These are phyloP conservation scores for Rhagium mordax DNA, from an alignment of 2,888 invertebrate genomes.

Conservation along the genomic window DNA sequence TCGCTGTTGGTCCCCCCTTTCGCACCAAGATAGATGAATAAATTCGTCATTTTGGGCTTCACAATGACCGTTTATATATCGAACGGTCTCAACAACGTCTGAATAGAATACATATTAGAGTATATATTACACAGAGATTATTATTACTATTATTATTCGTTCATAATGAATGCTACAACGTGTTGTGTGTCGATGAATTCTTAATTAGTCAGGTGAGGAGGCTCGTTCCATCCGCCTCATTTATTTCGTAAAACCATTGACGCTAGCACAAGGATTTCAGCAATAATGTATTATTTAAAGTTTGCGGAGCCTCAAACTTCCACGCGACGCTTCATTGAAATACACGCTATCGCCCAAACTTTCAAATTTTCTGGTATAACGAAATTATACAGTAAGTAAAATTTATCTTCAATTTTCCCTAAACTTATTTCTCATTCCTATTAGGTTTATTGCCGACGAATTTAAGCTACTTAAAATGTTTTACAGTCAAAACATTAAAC, in stretches of 20 bases:
- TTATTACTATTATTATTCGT: too few species aligned
- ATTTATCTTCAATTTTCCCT: slow-evolving; percentile 38
- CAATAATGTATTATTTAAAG: slow-evolving; percentile 50
- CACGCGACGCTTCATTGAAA: slow-evolving; percentile 43
- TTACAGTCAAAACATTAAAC: slow-evolving; percentile 21
- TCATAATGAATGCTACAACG: too few species aligned
- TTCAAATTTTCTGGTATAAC: slow-evolving; percentile 34
- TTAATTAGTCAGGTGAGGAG: neutral
- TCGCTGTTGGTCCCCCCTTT: too few species aligned
- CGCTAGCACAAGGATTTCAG: neutral
- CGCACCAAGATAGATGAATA: too few species aligned
- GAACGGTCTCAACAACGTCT: too few species aligned
- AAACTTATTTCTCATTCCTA: slow-evolving; percentile 23
- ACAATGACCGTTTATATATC: too few species aligned
- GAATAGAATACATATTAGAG: too few species aligned
- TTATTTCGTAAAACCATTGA: slow-evolving; percentile 10
- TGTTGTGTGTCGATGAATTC: too few species aligned
- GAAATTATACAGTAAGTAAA: slow-evolving; percentile 41
- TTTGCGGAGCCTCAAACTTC: slow-evolving; percentile 56
- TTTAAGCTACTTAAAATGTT: slow-evolving; percentile 33
- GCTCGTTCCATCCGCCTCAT: neutral
- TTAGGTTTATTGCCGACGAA: slow-evolving; percentile 28
- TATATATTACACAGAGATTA: too few species aligned
- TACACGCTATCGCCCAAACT: slow-evolving; percentile 53
- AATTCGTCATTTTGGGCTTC: too few species aligned